Base-by-base conservation (phyloP, 2,888 invertebrate species). In the Parnassius smintheus region DNA sequence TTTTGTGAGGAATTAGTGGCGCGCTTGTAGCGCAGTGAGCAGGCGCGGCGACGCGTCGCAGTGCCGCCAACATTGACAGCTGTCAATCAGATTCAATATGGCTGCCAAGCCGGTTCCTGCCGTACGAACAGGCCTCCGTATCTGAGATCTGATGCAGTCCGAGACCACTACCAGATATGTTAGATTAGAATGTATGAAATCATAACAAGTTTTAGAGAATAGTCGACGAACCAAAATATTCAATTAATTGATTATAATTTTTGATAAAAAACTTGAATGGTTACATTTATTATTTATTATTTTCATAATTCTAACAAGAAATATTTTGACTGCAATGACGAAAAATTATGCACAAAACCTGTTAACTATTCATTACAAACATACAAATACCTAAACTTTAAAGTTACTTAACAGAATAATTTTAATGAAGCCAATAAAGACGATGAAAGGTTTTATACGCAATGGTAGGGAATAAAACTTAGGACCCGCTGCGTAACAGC, bases 11-110 rank as follows among this genome's bases (percentile, higher is more conserved):
- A 81, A 87, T 86, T 86, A 88, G 85, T 81, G 76, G 80, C 77
- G 75, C 68, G 73, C 70, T 75, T 79, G 77, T 80, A 77, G 75
- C 75, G 78, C 76, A 74, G 72, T 69, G 74, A 75, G 80, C 81
- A 81, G 86, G 85, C 88, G 86, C 89, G 86, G 82, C 83, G 84
- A 83, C 87, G 89, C 89, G 89, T 89, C 89, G 82, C 84, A 75
- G 76, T 87, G 88, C 89, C 89, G 91, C 89, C 90, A 83, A 87
- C 88, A 88, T 87, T 91, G 91, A 91, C 91, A 90, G 88, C 91
- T 91, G 91, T 91, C 91, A 91, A 90, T 91, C 91, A 91, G 84
- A 83, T 83, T 80, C 88, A 91, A 89, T 80, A 91, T 91, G 91
- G 91, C 90, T 73, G 86, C 84, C 66, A 71, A 73, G 84, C 89